Evolutionary conservation across 2,888 invertebrate species (phyloP).

Genomic region (Cataglyphis cursor): DNA sequence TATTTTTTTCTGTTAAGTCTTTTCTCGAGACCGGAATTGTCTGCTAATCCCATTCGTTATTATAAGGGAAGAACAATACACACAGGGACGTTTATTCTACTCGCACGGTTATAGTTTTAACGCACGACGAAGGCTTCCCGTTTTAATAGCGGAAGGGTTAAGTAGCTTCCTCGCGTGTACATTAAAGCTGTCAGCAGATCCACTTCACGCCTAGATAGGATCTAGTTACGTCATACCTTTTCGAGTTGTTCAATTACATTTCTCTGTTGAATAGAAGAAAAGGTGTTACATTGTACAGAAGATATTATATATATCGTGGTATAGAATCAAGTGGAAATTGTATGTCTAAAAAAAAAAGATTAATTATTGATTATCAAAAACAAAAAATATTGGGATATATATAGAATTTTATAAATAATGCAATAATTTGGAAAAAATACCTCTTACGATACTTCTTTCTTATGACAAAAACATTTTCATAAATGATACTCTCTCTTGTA

Average conservation of each 20-base stretch:
- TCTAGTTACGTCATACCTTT: slow-evolving; percentile 38
- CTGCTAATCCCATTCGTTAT: slow-evolving; percentile 5
- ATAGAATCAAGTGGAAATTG: background rate
- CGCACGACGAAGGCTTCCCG: slow-evolving; percentile 4
- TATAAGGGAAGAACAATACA: background rate
- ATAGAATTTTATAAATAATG: background rate
- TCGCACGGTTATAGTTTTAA: slow-evolving; percentile 2
- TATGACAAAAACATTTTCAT: background rate
- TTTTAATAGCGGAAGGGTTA: slow-evolving; percentile 55
- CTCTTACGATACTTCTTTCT: background rate
- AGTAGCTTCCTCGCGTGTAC: slow-evolving; percentile 57
- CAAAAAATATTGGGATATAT: background rate
- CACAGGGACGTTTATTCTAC: slow-evolving; percentile 6
- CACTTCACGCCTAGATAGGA: slow-evolving; percentile 69
- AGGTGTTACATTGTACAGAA: background rate
- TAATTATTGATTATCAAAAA: background rate
- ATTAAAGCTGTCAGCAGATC: slow-evolving; percentile 66
- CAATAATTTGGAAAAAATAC: background rate
- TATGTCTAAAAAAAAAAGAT: too few relatives aligned
- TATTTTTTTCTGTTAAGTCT: background rate
- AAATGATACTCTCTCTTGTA: background rate
- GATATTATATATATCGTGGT: background rate
- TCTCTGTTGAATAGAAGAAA: slow-evolving; percentile 21
- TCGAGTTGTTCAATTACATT: background rate
- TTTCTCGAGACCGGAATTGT: background rate